Percentiles rank a stretch among this genome's conserved stretches.
phyloP scores from a whole-genome alignment of 1,140 invertebrate genomes.

The Druon quercuslanigerum region DNA sequence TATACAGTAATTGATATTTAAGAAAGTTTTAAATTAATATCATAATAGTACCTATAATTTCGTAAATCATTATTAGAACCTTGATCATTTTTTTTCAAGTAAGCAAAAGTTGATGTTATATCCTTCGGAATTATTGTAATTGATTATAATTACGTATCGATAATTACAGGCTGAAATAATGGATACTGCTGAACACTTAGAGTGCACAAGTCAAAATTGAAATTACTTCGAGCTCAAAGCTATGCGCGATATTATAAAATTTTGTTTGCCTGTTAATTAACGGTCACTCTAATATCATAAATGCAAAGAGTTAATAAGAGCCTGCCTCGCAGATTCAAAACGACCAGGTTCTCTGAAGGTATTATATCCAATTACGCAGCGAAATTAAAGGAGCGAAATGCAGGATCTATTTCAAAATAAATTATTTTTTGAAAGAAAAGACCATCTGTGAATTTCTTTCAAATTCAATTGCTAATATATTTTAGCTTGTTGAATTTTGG shows the following conservation, averaged over 20 bases:
- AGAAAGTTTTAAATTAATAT: no score
- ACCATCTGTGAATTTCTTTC: background rate
- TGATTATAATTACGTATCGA: constrained; percentile 4
- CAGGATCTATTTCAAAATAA: background rate
- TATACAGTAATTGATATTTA: no score
- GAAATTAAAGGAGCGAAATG: background rate
- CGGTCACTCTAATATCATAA: constrained; percentile 18
- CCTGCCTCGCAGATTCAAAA: background rate
- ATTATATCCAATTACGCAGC: constrained; percentile 21
- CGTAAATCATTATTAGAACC: no score
- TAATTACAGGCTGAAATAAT: background rate
- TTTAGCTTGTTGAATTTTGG: no score
- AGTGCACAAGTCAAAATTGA: background rate
- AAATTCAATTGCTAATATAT: background rate
- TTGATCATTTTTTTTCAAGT: background rate
- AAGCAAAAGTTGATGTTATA: background rate
- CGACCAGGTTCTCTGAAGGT: background rate
- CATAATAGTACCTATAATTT: no score
- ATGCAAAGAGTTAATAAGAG: constrained; percentile 7
- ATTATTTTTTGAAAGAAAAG: background rate
- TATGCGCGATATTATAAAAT: constrained; percentile 3
- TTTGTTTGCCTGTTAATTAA: constrained; percentile 22
- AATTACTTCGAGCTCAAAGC: constrained; percentile 2
- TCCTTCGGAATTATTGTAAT: background rate
- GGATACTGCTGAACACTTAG: background rate